A percentile compares a stretch with the other conserved stretches of the same genome.
Conservation (phyloP, 1,140 invertebrate species). For the Orchestia grillus region DNA sequence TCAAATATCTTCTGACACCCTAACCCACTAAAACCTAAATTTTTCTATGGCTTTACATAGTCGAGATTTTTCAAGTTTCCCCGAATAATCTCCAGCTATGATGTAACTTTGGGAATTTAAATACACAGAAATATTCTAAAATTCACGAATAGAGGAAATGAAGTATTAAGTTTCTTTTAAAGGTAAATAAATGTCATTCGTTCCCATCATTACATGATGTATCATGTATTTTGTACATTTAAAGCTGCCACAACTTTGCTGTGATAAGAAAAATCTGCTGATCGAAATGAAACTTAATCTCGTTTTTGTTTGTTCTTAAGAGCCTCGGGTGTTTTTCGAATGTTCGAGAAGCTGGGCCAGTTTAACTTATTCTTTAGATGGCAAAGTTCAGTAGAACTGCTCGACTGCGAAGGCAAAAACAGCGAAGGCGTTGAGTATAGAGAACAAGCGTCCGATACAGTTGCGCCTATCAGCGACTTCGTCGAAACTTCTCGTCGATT, state of each 20-base stretch:
- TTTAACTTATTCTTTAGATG: slow-evolving; percentile 10
- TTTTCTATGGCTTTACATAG: too few relatives aligned
- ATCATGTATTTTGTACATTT: neutral
- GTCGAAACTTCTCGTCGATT: slow-evolving; percentile 32
- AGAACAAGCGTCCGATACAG: neutral
- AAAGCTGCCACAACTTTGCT: neutral
- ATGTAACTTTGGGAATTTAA: neutral
- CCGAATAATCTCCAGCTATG: neutral
- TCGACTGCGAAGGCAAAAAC: neutral
- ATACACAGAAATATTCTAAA: neutral
- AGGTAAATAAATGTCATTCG: neutral
- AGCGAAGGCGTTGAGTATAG: neutral
- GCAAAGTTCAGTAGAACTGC: slow-evolving; percentile 12
- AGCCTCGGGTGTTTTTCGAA: neutral
- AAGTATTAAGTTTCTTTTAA: neutral
- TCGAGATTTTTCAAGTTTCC: too few relatives aligned
- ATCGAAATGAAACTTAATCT: neutral
- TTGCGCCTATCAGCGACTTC: slow-evolving; percentile 38
- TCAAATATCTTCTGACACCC: too few relatives aligned
- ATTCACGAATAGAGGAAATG: neutral
- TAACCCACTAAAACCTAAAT: too few relatives aligned
- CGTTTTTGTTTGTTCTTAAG: slow-evolving; percentile 30
- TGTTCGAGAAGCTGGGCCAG: slow-evolving; percentile 8
- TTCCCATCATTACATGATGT: neutral
- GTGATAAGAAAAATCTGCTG: slow-evolving; percentile 2